Evolutionary conservation across 1,140 invertebrate species (phyloP), one percentile per base, ranked within the genome.

Genomic region (Euwallacea similis): DNA sequence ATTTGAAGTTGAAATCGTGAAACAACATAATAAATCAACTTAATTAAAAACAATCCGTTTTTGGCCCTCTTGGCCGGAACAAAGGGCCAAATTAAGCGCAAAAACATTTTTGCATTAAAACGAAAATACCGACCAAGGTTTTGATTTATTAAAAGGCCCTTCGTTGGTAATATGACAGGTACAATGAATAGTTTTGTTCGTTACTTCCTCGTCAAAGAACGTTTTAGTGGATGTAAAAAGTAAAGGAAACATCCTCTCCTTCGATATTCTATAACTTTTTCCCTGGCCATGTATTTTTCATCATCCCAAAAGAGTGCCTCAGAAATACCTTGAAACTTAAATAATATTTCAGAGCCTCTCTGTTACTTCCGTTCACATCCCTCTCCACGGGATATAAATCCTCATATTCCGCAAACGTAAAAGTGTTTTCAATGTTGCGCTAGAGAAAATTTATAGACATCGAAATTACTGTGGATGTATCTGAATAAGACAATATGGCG

Each of bases 11-110:
- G 46, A 65, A 65, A 42, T 65, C 47, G n/a, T 33, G 63, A 65
- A 65, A 65, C 63, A 65, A 65, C 47, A 50, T 55, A 65, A 65
- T 65, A 65, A 65, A 65, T 65, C 63, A 65, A 65, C 9, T 65
- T 65, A 65, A 65, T 65, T 65, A 65, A 65, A 65, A 65, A 65
- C 63, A 65, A 65, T 65, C 63, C 63, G 42, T 55, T 54, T 65
- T 55, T 65, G 46, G 46, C 50, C 11, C 63, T 54, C 63, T 33
- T 33, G 21, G 21, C 21, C 4, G 46, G 47, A n/a, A 16, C 13
- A 65, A 54, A 50, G 50, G 63, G 7, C 21, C 63, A 65, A 65
- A 65, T 65, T 65, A 65, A 65, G 47, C 63, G 50, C 63, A 53
- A 46, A 64, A 65, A 65, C 21, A 33, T 33, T 33, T 33, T 33